Evolutionary conservation across 2,888 invertebrate genomes (phyloP), one percentile per base, ranked within the genome.

Genomic region (Teinopalpus imperialis): DNA sequence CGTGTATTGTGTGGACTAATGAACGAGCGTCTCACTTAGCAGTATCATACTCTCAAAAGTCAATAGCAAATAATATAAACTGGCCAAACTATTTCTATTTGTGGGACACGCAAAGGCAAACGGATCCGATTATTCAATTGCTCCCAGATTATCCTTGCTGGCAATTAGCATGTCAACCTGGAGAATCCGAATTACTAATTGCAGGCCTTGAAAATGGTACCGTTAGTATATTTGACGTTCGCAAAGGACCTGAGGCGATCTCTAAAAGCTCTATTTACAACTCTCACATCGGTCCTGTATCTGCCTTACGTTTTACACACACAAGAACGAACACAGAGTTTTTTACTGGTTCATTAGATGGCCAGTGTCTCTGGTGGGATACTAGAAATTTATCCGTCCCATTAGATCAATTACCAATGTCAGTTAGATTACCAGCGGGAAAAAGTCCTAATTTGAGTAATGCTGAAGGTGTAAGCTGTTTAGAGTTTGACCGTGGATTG

Each of bases 361-460:
- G 93, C 0, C 90, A 90, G 66, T 91, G 92, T 47, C 66, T 92
- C 30, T 93, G 92, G 91, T 94, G 94, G 94, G 94, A 94, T 74
- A 86, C 82, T 3, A 80, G 94, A 29, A 91, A 93, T 59, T 75
- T 94, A 44, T 80, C 87, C 1, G 80, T 90, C 56, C 92, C 93
- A 1, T 68, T 89, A 18, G 92, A 93, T 59, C 89, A 87, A 45
- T 69, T 95, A 9, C 71, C 91, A 6, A 86, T 95, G 56, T 93
- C 94, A 60, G 82, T 94, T 5, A 89, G 86, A 40, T 43, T 74
- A 43, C 29, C 56, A 32, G 77, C 89, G 44, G 81, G 85, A 10
- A 90, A 92, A 54, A 57, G 63, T 3, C 90, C 91, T 37, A 90
- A 58, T 77, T 90, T 73, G 65, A 67, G 69, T 40, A 90, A 91